These are phyloP conservation scores for Poecile montanus DNA, from an alignment of 2,797 vertebrate genomes.

Conservation along the genomic window DNA sequence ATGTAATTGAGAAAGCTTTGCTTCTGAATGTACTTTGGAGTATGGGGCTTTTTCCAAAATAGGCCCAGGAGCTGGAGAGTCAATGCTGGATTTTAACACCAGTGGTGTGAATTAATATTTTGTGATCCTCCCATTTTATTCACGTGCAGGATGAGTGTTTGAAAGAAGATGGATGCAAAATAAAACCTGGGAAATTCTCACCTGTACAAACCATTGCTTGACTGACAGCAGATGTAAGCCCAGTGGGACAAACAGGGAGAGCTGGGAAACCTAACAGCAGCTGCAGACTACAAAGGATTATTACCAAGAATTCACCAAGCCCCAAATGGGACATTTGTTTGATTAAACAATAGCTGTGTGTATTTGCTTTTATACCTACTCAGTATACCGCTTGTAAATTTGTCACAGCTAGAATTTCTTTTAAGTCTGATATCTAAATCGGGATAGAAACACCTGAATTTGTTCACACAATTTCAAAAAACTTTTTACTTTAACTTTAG, in stretches of 20 bases:
- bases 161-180: not conserved
- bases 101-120: not conserved
- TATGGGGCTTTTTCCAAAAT: not conserved
- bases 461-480: not conserved
- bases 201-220: not conserved
- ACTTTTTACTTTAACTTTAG: not conserved
- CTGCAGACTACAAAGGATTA: not conserved
- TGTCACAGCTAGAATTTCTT: not conserved
- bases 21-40: not conserved
- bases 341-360: not conserved
- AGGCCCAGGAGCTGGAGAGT: not conserved
- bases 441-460: not conserved
- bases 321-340: not conserved
- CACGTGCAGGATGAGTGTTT: not conserved
- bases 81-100: not conserved
- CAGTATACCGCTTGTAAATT: not conserved
- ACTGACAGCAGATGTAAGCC: not conserved
- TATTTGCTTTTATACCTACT: not conserved
- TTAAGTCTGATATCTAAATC: not conserved
- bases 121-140: not conserved
- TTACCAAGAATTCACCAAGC: not conserved
- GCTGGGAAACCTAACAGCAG: not conserved
- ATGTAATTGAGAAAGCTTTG: not conserved
- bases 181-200: not conserved
- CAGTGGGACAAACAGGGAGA: accelerated